phyloP scores from a whole-genome alignment of 1,140 invertebrate species.

The Bactericera cockerelli region DNA sequence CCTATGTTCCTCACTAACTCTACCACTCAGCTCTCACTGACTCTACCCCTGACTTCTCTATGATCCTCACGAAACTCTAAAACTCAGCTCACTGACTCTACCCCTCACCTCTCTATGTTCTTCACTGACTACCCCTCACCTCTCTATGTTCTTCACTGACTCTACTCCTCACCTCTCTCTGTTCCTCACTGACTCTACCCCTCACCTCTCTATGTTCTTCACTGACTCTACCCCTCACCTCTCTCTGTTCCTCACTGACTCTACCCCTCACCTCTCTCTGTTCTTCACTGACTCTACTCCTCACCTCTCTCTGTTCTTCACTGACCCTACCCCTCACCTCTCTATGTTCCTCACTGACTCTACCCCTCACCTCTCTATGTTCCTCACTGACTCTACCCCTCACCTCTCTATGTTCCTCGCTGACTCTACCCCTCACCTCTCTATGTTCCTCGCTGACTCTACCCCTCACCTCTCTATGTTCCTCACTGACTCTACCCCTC shows the following conservation, averaged over 20 bases:
- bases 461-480: too few species aligned
- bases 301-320: too few species aligned
- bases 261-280: too few species aligned
- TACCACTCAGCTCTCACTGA: background rate
- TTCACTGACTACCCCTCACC: slow-evolving; percentile 29
- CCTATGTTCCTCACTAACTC: background rate
- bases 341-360: background rate
- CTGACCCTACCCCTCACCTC: background rate
- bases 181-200: background rate
- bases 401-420: background rate
- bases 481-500: too few species aligned
- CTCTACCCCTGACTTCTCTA: background rate
- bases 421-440: background rate
- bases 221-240: background rate
- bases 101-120: slow-evolving; percentile 26
- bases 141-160: too few species aligned
- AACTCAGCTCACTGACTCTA: too few species aligned
- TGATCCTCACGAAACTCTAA: too few species aligned
- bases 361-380: background rate
- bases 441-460: background rate
- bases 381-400: background rate
- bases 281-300: too few species aligned
- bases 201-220: background rate
- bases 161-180: too few species aligned
- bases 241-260: too few species aligned